Percentiles rank a stretch among this genome's conserved stretches.
Conservation (phyloP, 2,888 invertebrate genomes). For the Noctua pronuba region DNA sequence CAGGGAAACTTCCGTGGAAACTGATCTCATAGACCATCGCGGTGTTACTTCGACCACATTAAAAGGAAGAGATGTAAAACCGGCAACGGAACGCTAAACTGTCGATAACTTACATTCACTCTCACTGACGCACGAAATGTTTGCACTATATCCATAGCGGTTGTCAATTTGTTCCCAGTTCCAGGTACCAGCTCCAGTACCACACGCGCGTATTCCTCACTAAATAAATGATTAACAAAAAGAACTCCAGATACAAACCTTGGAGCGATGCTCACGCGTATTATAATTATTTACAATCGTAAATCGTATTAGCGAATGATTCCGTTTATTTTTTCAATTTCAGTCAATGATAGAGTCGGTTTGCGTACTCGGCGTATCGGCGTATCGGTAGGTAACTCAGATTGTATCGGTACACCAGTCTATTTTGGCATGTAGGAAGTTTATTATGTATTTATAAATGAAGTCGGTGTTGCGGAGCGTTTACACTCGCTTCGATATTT, state of each 20-base stretch:
- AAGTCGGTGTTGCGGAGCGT: constrained; percentile 59
- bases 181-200: constrained; percentile 33
- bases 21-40: constrained; percentile 47
- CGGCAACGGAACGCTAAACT: constrained; percentile 36
- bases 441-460: constrained; percentile 75
- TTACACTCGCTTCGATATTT: constrained; percentile 56
- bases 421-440: constrained; percentile 76
- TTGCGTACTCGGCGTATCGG: constrained; percentile 69
- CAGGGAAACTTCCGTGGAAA: constrained; percentile 26
- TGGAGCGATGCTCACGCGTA: constrained; percentile 70
- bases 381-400: constrained; percentile 66
- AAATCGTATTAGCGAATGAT: constrained; percentile 80
- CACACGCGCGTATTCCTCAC: constrained; percentile 12
- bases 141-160: constrained; percentile 56
- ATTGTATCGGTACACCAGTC: constrained; percentile 64
- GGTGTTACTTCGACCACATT: constrained; percentile 46
- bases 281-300: constrained; percentile 85
- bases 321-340: constrained; percentile 82
- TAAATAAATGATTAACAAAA: constrained; percentile 70
- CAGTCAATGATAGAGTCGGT: constrained; percentile 77
- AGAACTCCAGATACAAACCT: constrained; percentile 70
- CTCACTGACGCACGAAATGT: constrained; percentile 37
- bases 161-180: constrained; percentile 61
- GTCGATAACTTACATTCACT: constrained; percentile 21
- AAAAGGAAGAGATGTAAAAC: constrained; percentile 19